Evolutionary conservation across 1,140 invertebrate species (phyloP).

Genomic region (Epicauta chinensis): DNA sequence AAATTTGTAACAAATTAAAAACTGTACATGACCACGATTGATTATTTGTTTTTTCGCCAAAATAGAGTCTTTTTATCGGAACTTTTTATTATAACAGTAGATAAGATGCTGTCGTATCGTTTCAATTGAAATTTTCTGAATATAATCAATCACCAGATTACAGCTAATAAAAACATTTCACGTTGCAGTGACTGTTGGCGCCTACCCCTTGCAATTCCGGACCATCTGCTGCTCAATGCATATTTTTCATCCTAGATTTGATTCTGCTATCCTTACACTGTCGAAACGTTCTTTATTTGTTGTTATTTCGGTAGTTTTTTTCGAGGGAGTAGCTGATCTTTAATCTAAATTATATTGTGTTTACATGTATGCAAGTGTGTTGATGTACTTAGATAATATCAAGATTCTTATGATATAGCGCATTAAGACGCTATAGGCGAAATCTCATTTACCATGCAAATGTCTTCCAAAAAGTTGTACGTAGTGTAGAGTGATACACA

Average conservation of each 20-base stretch:
- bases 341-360: neutral
- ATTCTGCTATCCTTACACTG: conserved; percentile 10
- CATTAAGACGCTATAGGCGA: conserved; percentile 16
- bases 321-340: no score
- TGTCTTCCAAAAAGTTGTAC: conserved; percentile 30
- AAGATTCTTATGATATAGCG: no score
- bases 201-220: conserved; percentile 33
- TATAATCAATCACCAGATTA: conserved; percentile 42
- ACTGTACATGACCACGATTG: no score
- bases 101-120: no score
- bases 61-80: no score
- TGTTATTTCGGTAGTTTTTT: conserved; percentile 4
- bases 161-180: conserved; percentile 43
- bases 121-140: conserved; percentile 28
- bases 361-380: no score
- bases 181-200: conserved; percentile 35
- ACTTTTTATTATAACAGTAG: no score
- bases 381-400: no score
- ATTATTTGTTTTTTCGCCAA: no score
- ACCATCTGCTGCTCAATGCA: conserved; percentile 38
- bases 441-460: conserved; percentile 35
- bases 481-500: conserved; percentile 16
- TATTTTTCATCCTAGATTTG: conserved; percentile 34
- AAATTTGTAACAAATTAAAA: no score
- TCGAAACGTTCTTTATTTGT: neutral